phyloP scores from a whole-genome alignment of 2,888 invertebrate genomes.

The Tetropium fuscum region DNA sequence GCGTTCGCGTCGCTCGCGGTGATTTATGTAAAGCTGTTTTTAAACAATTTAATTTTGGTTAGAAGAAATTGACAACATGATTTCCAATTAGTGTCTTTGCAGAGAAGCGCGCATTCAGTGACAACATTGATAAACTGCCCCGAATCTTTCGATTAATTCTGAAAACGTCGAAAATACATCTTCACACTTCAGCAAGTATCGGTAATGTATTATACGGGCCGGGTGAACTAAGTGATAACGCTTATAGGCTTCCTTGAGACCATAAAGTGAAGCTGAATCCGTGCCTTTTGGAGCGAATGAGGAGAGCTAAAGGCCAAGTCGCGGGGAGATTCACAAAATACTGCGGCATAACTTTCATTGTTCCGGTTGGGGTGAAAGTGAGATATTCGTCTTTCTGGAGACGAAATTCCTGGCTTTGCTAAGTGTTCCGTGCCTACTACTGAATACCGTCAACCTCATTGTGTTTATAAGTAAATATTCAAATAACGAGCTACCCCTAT shows the following conservation, averaged over 20 bases:
- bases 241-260: slow-evolving; percentile 58
- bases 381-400: slow-evolving; percentile 59
- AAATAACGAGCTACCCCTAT: slow-evolving; percentile 23
- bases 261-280: slow-evolving; percentile 58
- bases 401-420: slow-evolving; percentile 57
- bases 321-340: slow-evolving; percentile 58
- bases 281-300: slow-evolving; percentile 57
- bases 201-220: slow-evolving; percentile 60
- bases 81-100: slow-evolving; percentile 34
- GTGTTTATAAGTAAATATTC: slow-evolving; percentile 30
- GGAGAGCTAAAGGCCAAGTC: slow-evolving; percentile 49
- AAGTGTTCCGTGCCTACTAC: slow-evolving; percentile 39
- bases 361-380: slow-evolving; percentile 61
- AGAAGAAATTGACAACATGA: slow-evolving; percentile 33
- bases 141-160: slow-evolving; percentile 52
- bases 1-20: no score
- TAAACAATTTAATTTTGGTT: not conserved
- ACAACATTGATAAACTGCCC: slow-evolving; percentile 49
- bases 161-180: slow-evolving; percentile 61
- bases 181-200: slow-evolving; percentile 64
- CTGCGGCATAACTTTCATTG: slow-evolving; percentile 63
- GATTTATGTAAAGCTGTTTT: no score
- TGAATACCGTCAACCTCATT: slow-evolving; percentile 17
- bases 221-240: slow-evolving; percentile 58
- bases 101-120: slow-evolving; percentile 14